Percentiles rank a stretch among this genome's conserved stretches.
phyloP scores from a whole-genome alignment of 2,797 vertebrate species.

The Myotis planiceps region DNA sequence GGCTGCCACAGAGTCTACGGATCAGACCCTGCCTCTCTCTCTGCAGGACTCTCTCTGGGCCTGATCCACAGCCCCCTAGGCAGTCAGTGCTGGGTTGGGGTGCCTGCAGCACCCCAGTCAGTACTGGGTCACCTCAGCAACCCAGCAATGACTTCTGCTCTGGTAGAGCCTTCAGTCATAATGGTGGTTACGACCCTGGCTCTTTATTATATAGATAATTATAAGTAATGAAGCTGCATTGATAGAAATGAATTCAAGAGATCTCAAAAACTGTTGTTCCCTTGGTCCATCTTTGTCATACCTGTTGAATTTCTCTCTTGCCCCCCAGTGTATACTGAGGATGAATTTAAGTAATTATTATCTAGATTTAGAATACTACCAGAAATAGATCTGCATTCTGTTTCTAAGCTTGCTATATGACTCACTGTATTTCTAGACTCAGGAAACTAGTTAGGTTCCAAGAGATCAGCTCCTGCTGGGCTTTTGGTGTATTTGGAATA shows the following conservation, averaged over 20 bases:
- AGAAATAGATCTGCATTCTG: neutral
- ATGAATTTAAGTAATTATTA: conserved; percentile 2
- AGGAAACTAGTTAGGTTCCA: neutral
- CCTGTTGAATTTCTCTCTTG: neutral
- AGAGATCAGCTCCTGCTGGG: neutral
- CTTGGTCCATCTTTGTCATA: neutral
- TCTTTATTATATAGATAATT: neutral
- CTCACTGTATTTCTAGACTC: conserved; percentile 21
- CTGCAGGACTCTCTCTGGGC: no score
- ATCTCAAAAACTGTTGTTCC: neutral
- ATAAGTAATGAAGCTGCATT: conserved; percentile 3
- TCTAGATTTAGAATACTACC: neutral
- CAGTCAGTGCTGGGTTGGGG: no score
- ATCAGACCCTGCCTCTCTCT: no score
- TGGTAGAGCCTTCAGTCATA: no score
- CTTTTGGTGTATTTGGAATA: conserved; percentile 42
- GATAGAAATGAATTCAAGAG: neutral
- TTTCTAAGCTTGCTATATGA: conserved; percentile 34
- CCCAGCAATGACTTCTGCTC: no score
- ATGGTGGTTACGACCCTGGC: no score
- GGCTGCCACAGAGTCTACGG: no score
- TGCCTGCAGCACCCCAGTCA: no score
- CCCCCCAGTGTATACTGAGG: neutral
- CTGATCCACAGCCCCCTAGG: no score
- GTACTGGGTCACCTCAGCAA: no score